A percentile compares a stretch with the other conserved stretches of the same genome.
Conservation (phyloP, 2,797 vertebrate species). For the Neopelma chrysocephalum region DNA sequence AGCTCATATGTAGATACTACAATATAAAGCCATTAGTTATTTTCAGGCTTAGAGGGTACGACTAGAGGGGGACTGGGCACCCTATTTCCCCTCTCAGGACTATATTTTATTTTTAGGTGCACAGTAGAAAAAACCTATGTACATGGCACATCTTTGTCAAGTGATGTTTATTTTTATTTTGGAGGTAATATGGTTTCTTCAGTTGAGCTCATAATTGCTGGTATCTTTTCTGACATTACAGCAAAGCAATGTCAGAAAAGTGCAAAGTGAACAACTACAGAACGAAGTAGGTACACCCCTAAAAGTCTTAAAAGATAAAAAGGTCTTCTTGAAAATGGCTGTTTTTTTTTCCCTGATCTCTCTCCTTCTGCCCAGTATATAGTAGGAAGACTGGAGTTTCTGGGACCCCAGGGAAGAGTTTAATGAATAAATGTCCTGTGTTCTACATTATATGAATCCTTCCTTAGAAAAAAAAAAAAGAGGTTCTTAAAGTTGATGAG, state of each 20-base stretch:
- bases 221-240: neutral
- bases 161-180: neutral
- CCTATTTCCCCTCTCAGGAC: neutral
- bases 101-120: neutral
- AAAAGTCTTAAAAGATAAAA: neutral
- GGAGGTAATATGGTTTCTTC: neutral
- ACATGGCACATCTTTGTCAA: neutral
- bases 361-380: neutral
- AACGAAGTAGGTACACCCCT: neutral
- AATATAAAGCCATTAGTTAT: neutral
- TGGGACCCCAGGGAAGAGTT: conserved; percentile 52
- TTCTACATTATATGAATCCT: conserved; percentile 33
- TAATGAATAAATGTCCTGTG: conserved; percentile 54
- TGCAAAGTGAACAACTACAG: neutral
- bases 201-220: neutral
- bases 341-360: neutral
- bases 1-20: neutral
- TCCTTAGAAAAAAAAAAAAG: neutral
- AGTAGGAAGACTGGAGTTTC: conserved; percentile 10
- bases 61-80: neutral
- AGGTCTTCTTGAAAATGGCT: neutral
- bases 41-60: neutral
- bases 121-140: neutral
- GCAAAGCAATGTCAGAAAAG: neutral
- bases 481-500: conserved; percentile 42